phyloP scores from a whole-genome alignment of 2,113 vertebrate species.

The Pristiophorus japonicus region DNA sequence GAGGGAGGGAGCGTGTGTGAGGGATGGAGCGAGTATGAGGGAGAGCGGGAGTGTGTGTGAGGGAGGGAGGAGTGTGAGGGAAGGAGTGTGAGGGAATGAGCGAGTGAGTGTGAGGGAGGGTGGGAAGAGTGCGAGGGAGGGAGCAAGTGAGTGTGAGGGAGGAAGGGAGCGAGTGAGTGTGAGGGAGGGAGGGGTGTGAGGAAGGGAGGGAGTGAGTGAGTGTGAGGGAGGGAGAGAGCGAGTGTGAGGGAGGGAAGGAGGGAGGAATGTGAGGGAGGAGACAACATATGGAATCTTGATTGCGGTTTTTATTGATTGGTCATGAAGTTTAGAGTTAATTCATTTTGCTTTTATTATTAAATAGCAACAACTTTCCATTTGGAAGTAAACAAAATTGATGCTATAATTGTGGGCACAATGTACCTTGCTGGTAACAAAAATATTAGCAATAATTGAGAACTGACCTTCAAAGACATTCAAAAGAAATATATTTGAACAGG shows the following conservation, averaged over 20 bases:
- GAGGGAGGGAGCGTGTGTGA: too few relatives aligned
- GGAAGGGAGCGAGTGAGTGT: not conserved
- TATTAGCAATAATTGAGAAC: not conserved
- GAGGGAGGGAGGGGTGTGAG: too few relatives aligned
- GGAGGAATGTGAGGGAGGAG: too few relatives aligned
- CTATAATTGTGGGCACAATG: not conserved
- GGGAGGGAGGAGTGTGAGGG: not conserved
- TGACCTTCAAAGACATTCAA: not conserved
- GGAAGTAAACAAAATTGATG: not conserved
- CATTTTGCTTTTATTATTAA: not conserved
- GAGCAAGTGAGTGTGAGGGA: too few relatives aligned
- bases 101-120: too few relatives aligned
- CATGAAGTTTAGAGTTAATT: not conserved
- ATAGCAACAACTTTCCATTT: not conserved
- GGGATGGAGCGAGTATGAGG: not conserved
- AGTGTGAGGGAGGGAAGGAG: too few relatives aligned
- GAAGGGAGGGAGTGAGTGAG: too few relatives aligned
- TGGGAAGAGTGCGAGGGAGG: not conserved
- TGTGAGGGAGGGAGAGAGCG: too few relatives aligned
- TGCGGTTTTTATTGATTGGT: not conserved
- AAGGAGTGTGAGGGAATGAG: too few relatives aligned
- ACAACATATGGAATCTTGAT: not conserved
- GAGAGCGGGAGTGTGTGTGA: not conserved
- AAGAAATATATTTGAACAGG: not conserved
- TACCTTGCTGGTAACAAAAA: not conserved